Evolutionary conservation across 1,140 invertebrate species (phyloP).

Genomic region (Solenopsis invicta): DNA sequence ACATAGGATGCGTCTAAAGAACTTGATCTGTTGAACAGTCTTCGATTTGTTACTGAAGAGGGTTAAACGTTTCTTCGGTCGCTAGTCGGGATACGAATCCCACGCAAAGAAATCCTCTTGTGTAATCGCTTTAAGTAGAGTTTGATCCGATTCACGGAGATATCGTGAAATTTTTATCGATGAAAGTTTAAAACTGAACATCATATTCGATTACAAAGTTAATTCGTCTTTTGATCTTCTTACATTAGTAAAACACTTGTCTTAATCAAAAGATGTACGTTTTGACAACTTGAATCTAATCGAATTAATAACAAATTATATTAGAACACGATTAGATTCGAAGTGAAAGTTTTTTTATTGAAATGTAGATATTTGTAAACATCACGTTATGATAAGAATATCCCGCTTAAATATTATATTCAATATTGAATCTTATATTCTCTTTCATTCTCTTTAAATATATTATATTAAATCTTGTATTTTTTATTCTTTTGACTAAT

Average conservation of each 20-base stretch:
- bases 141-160: constrained; percentile 26
- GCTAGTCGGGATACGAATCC: constrained; percentile 5
- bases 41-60: constrained; percentile 10
- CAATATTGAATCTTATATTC: too few species aligned
- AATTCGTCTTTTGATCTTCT: background rate
- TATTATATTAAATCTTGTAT: too few species aligned
- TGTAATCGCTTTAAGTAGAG: constrained; percentile 25
- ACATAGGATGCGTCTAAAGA: background rate
- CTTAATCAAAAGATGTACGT: background rate
- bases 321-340: background rate
- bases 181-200: constrained; percentile 12
- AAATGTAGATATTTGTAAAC: background rate
- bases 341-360: background rate
- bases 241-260: background rate
- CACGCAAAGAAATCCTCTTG: constrained; percentile 27
- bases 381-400: background rate
- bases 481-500: background rate
- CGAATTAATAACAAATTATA: constrained; percentile 2
- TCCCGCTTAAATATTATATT: background rate
- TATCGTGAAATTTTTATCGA: constrained; percentile 16
- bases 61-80: background rate
- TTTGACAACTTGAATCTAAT: background rate
- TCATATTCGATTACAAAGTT: constrained; percentile 31
- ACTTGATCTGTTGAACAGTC: background rate
- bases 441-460: background rate